phyloP scores from a whole-genome alignment of 2,797 vertebrate species.

The Anguilla pacifica region DNA sequence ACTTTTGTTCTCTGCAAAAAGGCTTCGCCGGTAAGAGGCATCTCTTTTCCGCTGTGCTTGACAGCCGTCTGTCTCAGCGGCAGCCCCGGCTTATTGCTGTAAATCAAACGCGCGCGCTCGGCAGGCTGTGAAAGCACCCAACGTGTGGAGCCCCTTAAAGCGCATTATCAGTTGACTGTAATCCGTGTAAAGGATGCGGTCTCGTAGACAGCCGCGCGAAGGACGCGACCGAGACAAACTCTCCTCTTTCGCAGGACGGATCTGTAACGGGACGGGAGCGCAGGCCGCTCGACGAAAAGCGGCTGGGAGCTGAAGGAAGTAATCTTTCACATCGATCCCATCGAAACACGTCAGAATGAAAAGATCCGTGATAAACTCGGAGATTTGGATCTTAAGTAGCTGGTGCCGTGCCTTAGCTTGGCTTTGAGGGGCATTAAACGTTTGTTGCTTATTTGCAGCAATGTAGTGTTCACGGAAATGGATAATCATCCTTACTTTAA shows the following conservation, averaged over 20 bases:
- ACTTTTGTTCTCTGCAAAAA: background rate
- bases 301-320: background rate
- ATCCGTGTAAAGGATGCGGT: slow-evolving; percentile 22
- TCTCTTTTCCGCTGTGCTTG: background rate
- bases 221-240: background rate
- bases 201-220: slow-evolving; percentile 6
- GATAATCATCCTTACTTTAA: background rate
- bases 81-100: background rate
- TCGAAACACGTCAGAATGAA: background rate
- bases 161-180: slow-evolving; percentile 24
- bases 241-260: background rate
- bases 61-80: background rate
- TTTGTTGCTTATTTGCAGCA: background rate
- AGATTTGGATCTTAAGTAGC: background rate
- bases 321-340: slow-evolving; percentile 16
- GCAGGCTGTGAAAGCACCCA: background rate
- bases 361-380: background rate
- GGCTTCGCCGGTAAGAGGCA: background rate
- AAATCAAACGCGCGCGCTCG: background rate
- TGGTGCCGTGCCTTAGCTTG: background rate
- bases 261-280: background rate
- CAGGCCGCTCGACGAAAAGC: background rate
- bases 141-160: slow-evolving; percentile 7
- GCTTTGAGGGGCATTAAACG: background rate
- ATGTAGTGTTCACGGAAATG: background rate